Conservation (phyloP, 2,113 vertebrate species). For the Onychorhynchus coronatus region DNA sequence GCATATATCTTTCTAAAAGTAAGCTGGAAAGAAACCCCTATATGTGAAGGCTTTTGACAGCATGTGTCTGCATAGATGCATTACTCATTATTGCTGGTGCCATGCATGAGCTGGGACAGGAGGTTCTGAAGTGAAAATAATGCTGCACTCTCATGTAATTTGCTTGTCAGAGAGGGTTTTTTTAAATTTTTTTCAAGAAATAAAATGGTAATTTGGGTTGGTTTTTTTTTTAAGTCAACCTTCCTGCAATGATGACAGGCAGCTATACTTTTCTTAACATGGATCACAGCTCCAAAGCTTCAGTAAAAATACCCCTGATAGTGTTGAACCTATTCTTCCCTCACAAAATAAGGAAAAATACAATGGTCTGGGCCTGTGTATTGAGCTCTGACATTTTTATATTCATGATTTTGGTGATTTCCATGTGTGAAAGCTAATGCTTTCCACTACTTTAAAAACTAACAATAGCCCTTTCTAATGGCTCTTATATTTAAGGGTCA, state of each 20-base stretch:
- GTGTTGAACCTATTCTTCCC: not conserved
- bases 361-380: not conserved
- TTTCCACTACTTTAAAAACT: not conserved
- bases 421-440: not conserved
- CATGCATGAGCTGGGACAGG: not conserved
- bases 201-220: not conserved
- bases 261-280: not conserved
- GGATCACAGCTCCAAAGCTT: not conserved
- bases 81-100: not conserved
- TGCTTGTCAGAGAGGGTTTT: not conserved
- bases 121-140: not conserved
- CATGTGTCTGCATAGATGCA: not conserved
- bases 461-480: not conserved
- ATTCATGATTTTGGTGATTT: not conserved
- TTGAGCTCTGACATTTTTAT: not conserved
- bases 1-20: not conserved
- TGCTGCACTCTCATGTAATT: not conserved
- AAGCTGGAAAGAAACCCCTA: rapidly evolving
- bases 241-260: not conserved
- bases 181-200: not conserved
- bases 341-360: not conserved
- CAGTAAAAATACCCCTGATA: not conserved
- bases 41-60: not conserved
- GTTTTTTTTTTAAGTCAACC: not conserved
- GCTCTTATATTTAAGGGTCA: not conserved